phyloP scores from a whole-genome alignment of 53 echinoderm and acorn worm genomes.

The Henricia sp. region DNA sequence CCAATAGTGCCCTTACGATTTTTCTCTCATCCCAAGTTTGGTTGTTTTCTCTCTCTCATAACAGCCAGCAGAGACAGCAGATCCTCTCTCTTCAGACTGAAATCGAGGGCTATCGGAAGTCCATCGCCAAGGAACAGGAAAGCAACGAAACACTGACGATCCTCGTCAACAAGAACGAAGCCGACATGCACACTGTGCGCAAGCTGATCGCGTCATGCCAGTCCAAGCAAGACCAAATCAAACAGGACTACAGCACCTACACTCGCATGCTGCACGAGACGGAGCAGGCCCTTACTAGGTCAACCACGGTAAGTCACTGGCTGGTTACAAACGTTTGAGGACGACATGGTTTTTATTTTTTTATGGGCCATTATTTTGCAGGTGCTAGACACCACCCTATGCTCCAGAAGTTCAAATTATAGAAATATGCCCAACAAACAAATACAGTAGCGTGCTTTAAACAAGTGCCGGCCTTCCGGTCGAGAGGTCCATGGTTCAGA shows the following conservation, averaged over 20 bases:
- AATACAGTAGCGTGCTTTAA: too few species aligned
- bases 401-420: too few species aligned
- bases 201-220: constrained; percentile 87
- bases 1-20: too few species aligned
- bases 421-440: too few species aligned
- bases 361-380: too few species aligned
- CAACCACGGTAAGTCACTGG: constrained; percentile 80
- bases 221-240: constrained; percentile 90
- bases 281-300: constrained; percentile 92
- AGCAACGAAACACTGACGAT: constrained; percentile 94
- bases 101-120: constrained; percentile 99
- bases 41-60: not conserved
- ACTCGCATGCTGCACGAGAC: constrained; percentile 98
- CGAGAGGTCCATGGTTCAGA: too few species aligned
- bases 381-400: too few species aligned
- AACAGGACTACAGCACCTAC: constrained; percentile 98
- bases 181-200: constrained; percentile 90
- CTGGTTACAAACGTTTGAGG: too few species aligned
- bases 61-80: constrained; percentile 95
- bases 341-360: too few species aligned
- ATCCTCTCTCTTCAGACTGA: constrained; percentile 91
- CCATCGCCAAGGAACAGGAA: constrained; percentile 97
- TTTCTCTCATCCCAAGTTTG: too few species aligned
- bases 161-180: constrained; percentile 96
- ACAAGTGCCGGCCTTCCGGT: too few species aligned